These are phyloP conservation scores for Polypedilum vanderplanki DNA, from an alignment of 1,140 invertebrate species.

Conservation along the genomic window DNA sequence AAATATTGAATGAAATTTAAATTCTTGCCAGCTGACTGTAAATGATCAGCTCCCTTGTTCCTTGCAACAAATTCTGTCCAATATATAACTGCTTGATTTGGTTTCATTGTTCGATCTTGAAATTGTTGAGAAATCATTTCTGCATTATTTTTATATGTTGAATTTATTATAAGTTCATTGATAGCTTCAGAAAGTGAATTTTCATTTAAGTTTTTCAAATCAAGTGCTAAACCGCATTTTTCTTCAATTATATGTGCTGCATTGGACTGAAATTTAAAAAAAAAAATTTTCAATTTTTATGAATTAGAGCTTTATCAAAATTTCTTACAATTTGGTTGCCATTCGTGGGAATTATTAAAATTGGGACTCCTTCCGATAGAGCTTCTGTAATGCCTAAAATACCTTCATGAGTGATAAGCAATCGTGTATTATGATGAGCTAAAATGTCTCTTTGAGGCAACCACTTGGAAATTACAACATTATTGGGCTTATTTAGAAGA, in stretches of 20 bases:
- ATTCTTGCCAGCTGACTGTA: constrained; percentile 45
- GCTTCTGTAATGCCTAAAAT: constrained; percentile 52
- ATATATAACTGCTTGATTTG: constrained; percentile 57
- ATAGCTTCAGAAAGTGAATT: constrained; percentile 32
- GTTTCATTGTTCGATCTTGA: constrained; percentile 53
- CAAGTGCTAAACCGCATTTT: constrained; percentile 45
- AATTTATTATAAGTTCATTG: constrained; percentile 31
- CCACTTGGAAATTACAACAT: constrained; percentile 54
- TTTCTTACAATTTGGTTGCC: too few relatives aligned
- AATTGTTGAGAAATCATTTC: constrained; percentile 52
- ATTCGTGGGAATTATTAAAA: constrained; percentile 35
- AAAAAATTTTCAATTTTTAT: constrained; percentile 38
- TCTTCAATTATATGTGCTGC: constrained; percentile 45
- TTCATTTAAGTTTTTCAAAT: constrained; percentile 35
- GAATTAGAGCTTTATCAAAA: constrained; percentile 55
- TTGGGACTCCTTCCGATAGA: too few relatives aligned
- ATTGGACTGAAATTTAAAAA: constrained; percentile 42
- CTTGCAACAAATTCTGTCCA: constrained; percentile 62
- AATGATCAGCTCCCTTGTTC: constrained; percentile 48
- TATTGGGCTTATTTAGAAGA: constrained; percentile 46
- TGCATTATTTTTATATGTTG: constrained; percentile 32
- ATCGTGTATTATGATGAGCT: constrained; percentile 58
- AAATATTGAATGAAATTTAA: constrained; percentile 50
- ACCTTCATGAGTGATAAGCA: constrained; percentile 67
- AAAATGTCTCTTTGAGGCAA: constrained; percentile 62